phyloP scores from a whole-genome alignment of 2,888 invertebrate genomes.

The Panzeria rudis region DNA sequence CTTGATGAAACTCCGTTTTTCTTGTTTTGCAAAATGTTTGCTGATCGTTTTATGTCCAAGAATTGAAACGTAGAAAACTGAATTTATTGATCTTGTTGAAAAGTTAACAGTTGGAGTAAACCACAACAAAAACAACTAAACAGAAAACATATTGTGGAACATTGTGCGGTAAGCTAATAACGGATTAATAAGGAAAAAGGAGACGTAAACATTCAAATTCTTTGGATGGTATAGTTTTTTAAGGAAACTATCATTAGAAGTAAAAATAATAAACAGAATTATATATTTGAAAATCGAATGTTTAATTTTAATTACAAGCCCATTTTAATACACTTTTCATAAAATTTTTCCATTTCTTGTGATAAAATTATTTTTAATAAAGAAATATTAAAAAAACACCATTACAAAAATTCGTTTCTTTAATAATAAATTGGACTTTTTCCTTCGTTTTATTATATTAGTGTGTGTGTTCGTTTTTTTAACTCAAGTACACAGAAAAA shows the following conservation, averaged over 20 bases:
- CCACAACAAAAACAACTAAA: conserved; percentile 11
- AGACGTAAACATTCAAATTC: not conserved
- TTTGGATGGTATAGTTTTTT: not conserved
- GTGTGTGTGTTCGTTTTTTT: no score
- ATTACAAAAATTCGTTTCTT: no score
- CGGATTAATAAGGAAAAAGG: not conserved
- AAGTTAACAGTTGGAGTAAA: conserved; percentile 56
- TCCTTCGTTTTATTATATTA: no score
- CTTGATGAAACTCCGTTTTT: not conserved
- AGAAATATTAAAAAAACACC: no score
- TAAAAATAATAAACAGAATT: not conserved
- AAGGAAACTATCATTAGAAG: not conserved
- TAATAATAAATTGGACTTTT: no score
- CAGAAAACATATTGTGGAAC: conserved; percentile 40
- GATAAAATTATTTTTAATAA: no score
- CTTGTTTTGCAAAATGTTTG: not conserved
- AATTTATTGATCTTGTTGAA: conserved; percentile 69
- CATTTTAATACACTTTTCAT: no score
- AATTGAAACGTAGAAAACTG: conserved; percentile 30
- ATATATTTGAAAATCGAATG: no score
- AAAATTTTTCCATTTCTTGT: no score
- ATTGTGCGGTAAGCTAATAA: conserved; percentile 13
- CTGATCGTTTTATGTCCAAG: not conserved
- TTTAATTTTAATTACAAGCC: no score
- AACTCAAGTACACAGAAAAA: no score